A percentile compares a stretch with the other conserved stretches of the same genome.
Conservation (phyloP, 2,113 vertebrate genomes). For the Macheiramphus alcinus region DNA sequence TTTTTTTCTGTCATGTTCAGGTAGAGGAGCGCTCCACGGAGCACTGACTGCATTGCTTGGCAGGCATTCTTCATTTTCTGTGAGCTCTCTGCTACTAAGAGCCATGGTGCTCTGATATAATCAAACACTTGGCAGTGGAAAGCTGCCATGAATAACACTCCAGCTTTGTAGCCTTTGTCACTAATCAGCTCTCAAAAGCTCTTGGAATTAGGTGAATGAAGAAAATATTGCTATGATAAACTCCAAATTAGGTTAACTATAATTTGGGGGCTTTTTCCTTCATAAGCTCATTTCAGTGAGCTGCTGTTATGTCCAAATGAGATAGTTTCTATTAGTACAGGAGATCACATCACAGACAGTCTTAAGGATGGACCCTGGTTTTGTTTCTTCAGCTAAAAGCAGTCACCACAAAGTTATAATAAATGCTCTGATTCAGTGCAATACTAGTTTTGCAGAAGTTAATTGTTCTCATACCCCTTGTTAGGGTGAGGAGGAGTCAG, state of each 20-base stretch:
- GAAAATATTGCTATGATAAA: not conserved
- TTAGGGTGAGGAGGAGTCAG: not conserved
- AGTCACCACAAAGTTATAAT: not conserved
- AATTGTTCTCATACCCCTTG: not conserved
- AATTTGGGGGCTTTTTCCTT: not conserved
- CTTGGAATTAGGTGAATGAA: conserved; percentile 41
- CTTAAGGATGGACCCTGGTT: not conserved
- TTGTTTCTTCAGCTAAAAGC: not conserved
- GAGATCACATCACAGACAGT: not conserved
- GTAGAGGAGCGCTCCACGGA: not conserved
- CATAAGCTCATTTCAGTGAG: not conserved
- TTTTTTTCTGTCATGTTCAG: not conserved
- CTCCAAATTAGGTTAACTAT: not conserved
- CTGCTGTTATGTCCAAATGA: not conserved
- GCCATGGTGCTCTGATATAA: not conserved
- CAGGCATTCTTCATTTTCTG: not conserved
- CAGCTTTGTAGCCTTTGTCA: conserved; percentile 26
- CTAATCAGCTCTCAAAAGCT: conserved; percentile 45
- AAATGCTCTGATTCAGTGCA: not conserved
- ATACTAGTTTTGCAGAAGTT: not conserved
- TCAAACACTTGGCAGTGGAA: not conserved
- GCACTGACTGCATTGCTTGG: not conserved
- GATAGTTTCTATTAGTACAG: not conserved
- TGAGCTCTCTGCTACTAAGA: not conserved
- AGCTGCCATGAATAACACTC: not conserved